Base-by-base conservation (phyloP, 1,140 invertebrate species). In the Rhagoletis zephyria region DNA sequence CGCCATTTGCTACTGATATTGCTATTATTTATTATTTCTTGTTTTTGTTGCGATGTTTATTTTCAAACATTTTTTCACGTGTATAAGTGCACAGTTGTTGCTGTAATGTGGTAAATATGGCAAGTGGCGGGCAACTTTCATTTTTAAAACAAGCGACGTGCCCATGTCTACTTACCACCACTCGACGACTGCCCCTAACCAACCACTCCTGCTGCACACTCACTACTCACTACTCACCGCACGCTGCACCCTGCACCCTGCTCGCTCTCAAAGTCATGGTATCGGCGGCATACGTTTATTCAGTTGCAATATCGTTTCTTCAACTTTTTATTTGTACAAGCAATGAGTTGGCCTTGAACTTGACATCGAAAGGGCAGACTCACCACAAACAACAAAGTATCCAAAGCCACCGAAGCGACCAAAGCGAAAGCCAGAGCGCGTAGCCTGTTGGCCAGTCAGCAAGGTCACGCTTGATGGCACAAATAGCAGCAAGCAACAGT, bases 301-400 rank as follows among this genome's bases (percentile, higher is more conserved):
- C 16, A 63, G 67, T 45, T 74, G 67, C 42, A 56, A 7, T 56
- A 10, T 56, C 51, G 5, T 56, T 48, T 48, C 45, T 74, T 10
- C 42, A n/a, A 7, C 51, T 56, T 45, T 74, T 74, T 45, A 74
- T 74, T 74, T 74, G 42, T 45, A 16, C 40, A 12, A 14, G 14
- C 67, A 74, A 48, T 48, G 67, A 74, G 16, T 74, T 74, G 67
- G 67, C 67, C 67, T 74, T 74, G 67, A 74, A 74, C 67, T 74
- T 74, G 67, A 74, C 67, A 74, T 74, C 67, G 42, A 74, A 74
- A 74, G 67, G 67, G 67, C 67, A 74, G 67, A 42, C 67, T 16
- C 74, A 81, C n/a, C 45, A 48, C 74, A 51, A 51, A 12, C 5
- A 81, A 16, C 48, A 30, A 51, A 56, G 14, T 0, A 16, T 51